Conservation (phyloP, 2,797 vertebrate species). For the Myiotriccus ornatus region DNA sequence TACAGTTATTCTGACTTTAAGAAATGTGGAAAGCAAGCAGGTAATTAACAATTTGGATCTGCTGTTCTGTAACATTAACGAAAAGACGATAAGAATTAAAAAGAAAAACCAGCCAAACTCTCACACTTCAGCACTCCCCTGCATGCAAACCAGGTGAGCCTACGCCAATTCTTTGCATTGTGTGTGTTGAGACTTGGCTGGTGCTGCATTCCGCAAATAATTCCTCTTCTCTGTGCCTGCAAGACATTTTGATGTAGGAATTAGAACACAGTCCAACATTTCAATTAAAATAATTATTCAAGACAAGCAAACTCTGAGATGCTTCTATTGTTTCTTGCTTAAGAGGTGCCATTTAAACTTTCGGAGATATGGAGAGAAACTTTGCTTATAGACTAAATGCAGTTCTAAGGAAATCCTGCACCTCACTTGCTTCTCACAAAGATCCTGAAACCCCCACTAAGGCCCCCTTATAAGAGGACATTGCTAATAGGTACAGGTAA, state of each 20-base stretch:
- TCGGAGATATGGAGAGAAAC: not conserved
- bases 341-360: constrained; percentile 3
- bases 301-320: not conserved
- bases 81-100: constrained; percentile 2
- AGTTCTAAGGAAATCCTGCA: constrained; percentile 16
- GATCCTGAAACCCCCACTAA: not conserved
- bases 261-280: constrained; percentile 9
- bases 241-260: constrained; percentile 21
- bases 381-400: not conserved
- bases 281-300: constrained; percentile 25
- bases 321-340: not conserved
- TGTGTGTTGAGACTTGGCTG: constrained; percentile 70
- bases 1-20: not conserved
- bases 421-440: not conserved
- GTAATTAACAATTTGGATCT: not conserved
- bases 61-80: not conserved
- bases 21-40: not conserved
- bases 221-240: constrained; percentile 34
- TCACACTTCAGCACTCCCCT: not conserved
- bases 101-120: not conserved
- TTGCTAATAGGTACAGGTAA: not conserved
- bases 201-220: constrained; percentile 60
- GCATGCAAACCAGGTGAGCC: constrained; percentile 29
- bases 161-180: not conserved
- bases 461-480: not conserved